Percentiles rank a stretch among this genome's conserved stretches.
phyloP scores from a whole-genome alignment of 2,888 invertebrate species.

The Cecidostiba fungosa region DNA sequence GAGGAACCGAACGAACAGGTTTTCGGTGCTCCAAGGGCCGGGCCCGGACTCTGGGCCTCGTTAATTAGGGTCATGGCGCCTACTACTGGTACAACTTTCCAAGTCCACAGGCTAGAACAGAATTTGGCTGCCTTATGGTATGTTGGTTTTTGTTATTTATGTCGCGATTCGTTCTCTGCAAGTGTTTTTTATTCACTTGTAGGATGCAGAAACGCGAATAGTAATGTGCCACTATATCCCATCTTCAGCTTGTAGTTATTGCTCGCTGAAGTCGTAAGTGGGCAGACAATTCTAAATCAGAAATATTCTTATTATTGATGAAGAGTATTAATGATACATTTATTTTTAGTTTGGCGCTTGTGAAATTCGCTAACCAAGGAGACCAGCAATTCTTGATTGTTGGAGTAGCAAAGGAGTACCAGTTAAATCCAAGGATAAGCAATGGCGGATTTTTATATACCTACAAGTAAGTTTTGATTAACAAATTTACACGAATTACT shows the following conservation, averaged over 20 bases:
- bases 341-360: constrained; percentile 85
- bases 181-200: not conserved
- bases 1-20: constrained; percentile 96
- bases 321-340: not conserved
- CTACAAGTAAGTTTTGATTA: constrained; percentile 84
- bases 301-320: not conserved
- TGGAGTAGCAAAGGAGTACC: constrained; percentile 94
- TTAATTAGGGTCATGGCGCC: constrained; percentile 93
- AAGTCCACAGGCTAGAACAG: constrained; percentile 92
- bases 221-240: constrained; percentile 58
- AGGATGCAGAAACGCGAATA: constrained; percentile 55
- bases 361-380: constrained; percentile 88
- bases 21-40: constrained; percentile 98
- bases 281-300: constrained; percentile 47
- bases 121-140: constrained; percentile 97
- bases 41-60: constrained; percentile 97
- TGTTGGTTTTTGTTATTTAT: constrained; percentile 47
- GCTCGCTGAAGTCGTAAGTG: constrained; percentile 60
- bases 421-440: constrained; percentile 92
- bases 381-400: constrained; percentile 85
- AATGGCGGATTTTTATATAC: constrained; percentile 93
- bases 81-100: constrained; percentile 89
- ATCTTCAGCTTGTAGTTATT: constrained; percentile 62
- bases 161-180: constrained; percentile 54
- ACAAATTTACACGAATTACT: not conserved